phyloP scores from a whole-genome alignment of 2,113 vertebrate species.

The Psettodes erumei region DNA sequence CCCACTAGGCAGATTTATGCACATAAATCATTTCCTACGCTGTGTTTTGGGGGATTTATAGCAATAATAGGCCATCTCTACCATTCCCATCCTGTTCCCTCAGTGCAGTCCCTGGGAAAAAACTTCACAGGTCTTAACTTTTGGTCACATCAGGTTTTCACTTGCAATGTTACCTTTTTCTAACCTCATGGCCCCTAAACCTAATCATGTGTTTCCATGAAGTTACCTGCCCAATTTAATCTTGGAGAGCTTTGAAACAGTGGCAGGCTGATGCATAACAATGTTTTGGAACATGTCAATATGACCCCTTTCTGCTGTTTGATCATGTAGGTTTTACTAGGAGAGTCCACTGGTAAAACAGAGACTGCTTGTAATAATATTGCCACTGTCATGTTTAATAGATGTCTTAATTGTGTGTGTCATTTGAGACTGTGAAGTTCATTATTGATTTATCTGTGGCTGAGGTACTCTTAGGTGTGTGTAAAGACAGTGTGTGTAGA shows the following conservation, averaged over 20 bases:
- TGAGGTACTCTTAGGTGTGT: neutral
- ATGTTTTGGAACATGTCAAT: slow-evolving; percentile 73
- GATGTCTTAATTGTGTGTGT: slow-evolving; percentile 65
- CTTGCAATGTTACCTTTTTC: slow-evolving; percentile 76
- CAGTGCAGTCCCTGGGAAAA: slow-evolving; percentile 76
- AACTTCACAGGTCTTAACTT: slow-evolving; percentile 76
- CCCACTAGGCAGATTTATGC: slow-evolving; percentile 78
- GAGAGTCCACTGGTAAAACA: slow-evolving; percentile 76
- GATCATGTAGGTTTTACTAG: slow-evolving; percentile 80
- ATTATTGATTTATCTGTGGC: slow-evolving; percentile 59
- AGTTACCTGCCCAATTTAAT: slow-evolving; percentile 73
- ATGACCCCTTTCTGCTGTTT: slow-evolving; percentile 71
- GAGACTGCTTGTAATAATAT: slow-evolving; percentile 76
- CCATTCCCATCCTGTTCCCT: slow-evolving; percentile 82
- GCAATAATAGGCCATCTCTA: slow-evolving; percentile 82
- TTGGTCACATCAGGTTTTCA: slow-evolving; percentile 78
- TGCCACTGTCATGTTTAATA: slow-evolving; percentile 70
- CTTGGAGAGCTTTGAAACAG: slow-evolving; percentile 69
- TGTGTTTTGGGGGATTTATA: slow-evolving; percentile 82
- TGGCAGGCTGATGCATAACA: slow-evolving; percentile 55
- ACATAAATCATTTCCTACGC: slow-evolving; percentile 85
- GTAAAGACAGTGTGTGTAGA: slow-evolving; percentile 7
- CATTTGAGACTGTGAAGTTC: slow-evolving; percentile 58
- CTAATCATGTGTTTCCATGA: slow-evolving; percentile 74
- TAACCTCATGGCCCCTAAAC: slow-evolving; percentile 75